Percentiles rank a stretch among this genome's conserved stretches.
Evolutionary conservation across 2,888 invertebrate genomes (phyloP).

Genomic region (Protophormia terraenovae): DNA sequence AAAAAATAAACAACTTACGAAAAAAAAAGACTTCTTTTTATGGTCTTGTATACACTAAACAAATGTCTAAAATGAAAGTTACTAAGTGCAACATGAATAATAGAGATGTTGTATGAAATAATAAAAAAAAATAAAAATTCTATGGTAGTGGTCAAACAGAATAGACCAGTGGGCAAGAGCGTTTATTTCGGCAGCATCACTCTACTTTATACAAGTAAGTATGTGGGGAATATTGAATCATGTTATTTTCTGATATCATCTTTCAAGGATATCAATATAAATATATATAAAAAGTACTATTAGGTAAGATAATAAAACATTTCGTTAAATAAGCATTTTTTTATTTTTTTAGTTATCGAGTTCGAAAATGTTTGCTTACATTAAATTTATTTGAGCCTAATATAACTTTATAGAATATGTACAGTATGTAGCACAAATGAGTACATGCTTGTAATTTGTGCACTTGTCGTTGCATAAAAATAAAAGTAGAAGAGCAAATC

Average conservation of each 20-base stretch:
- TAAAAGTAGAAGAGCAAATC: too few relatives aligned
- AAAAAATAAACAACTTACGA: neutral
- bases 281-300: constrained; percentile 1
- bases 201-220: neutral
- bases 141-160: constrained; percentile 30
- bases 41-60: neutral
- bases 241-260: constrained; percentile 25
- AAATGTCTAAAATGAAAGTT: constrained; percentile 53
- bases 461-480: too few relatives aligned
- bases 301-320: neutral
- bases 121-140: constrained; percentile 3
- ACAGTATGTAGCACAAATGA: too few relatives aligned
- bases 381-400: too few relatives aligned
- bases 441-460: too few relatives aligned
- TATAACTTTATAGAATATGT: too few relatives aligned
- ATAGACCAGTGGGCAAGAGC: neutral
- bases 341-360: neutral
- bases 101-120: constrained; percentile 37
- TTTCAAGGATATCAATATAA: constrained; percentile 37
- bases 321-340: neutral
- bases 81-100: constrained; percentile 72
- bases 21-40: neutral
- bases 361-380: too few relatives aligned
- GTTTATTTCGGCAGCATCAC: neutral
- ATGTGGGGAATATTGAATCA: constrained; percentile 16